Evolutionary conservation across 2,797 vertebrate species (phyloP), one percentile per base, ranked within the genome.

Genomic region (Fistularia tabacaria): DNA sequence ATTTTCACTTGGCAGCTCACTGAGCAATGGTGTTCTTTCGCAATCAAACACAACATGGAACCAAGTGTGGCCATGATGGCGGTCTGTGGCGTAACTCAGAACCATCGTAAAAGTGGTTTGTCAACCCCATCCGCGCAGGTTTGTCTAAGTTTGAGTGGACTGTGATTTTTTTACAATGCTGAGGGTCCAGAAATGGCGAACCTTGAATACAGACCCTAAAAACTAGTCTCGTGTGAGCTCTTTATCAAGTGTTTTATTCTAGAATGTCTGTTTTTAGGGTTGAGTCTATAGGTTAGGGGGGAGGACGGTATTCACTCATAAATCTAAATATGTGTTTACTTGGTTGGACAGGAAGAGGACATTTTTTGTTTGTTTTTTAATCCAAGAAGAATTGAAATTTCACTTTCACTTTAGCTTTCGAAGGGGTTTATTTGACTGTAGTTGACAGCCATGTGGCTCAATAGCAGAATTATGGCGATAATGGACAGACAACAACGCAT

Each of bases 91-190:
- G 50, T 66, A n/a, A 46, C n/a, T 42, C 66, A 51, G 73, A n/a
- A 66, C 79, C 76, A 0, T 38, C 65, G 14, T 87, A 86, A 85
- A 86, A 74, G 50, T 45, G 39, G 1, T 85, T 85, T 85, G 85
- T 71, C 69, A 75, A 54, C 60, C 4, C 47, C 38, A 73, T 63
- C 79, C 44, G 55, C 52, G 62, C 55, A 36, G 76, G 80, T 85
- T 85, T 80, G 75, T 51, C 46, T 57, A 77, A 82, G 58, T 54
- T 57, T 43, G 68, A 77, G 79, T 49, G 61, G 73, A 57, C 77
- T 7, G 38, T 49, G 12, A 46, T 76, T 83, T 84, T n/a, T 77
- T 25, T 25, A 85, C 76, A 54, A 46, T 68, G 44, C 49, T n/a
- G 51, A n/a, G 69, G 78, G 58, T 60, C 65, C 71, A 14, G 40